phyloP scores from a whole-genome alignment of 2,888 invertebrate genomes.

The Drepanosiphum platanoidis region DNA sequence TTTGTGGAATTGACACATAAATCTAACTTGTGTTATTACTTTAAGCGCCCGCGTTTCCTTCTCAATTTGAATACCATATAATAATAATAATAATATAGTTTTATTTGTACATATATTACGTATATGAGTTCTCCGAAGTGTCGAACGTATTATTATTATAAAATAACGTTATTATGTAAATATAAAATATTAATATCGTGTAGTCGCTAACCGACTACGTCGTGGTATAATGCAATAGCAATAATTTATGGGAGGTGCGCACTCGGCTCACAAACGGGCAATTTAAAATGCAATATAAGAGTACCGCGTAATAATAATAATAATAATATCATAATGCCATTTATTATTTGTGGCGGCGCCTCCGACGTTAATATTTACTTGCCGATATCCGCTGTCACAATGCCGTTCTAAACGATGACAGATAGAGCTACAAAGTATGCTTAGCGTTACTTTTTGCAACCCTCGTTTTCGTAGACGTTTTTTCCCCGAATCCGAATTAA shows the following conservation, averaged over 20 bases:
- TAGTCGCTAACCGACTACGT: neutral
- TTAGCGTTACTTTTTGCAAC: neutral
- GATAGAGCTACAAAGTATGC: neutral
- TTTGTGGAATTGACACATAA: neutral
- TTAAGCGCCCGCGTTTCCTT: neutral
- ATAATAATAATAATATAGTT: neutral
- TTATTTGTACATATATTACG: neutral
- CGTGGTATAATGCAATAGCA: too few relatives aligned
- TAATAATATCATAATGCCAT: too few relatives aligned
- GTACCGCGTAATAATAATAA: too few relatives aligned
- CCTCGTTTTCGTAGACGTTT: neutral
- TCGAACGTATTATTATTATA: neutral
- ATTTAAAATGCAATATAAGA: too few relatives aligned
- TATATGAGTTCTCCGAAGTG: neutral
- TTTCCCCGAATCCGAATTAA: neutral
- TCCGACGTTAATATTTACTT: neutral
- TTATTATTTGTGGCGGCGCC: neutral
- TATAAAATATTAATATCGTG: neutral
- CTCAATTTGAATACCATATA: neutral
- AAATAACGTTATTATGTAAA: neutral
- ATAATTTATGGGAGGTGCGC: too few relatives aligned
- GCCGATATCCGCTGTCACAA: neutral
- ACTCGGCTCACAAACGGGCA: too few relatives aligned
- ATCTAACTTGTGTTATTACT: neutral
- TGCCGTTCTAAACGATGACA: neutral